Evolutionary conservation across 53 echinoderm and acorn worm species (phyloP).

Genomic region (Holothuria scabra): DNA sequence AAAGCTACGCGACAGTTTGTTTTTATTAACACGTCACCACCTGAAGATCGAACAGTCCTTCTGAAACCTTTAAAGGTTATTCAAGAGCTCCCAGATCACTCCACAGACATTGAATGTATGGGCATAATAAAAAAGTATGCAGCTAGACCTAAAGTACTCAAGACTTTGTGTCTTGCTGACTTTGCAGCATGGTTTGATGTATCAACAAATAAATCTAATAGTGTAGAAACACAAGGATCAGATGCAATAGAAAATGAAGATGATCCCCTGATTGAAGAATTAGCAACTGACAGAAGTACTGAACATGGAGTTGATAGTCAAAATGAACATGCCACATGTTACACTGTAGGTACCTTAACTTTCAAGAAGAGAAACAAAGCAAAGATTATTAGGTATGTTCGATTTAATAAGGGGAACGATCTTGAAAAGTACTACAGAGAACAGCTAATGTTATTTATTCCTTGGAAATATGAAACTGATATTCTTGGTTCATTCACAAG

Average conservation of each 20-base stretch:
- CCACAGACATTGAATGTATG: constrained; percentile 39
- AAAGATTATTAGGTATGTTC: constrained; percentile 55
- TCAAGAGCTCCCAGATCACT: constrained; percentile 51
- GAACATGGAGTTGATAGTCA: no score
- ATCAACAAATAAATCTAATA: constrained; percentile 24
- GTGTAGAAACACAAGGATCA: constrained; percentile 22
- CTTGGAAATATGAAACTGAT: constrained; percentile 24
- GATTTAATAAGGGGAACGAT: constrained; percentile 25
- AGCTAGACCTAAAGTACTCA: constrained; percentile 38
- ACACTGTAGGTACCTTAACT: neutral
- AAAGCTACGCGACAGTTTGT: constrained; percentile 47
- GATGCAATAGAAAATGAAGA: constrained; percentile 15
- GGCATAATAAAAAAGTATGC: constrained; percentile 27
- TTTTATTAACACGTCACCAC: constrained; percentile 46
- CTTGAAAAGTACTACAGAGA: constrained; percentile 27
- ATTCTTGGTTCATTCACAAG: constrained; percentile 21
- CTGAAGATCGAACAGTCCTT: constrained; percentile 41
- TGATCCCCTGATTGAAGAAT: neutral
- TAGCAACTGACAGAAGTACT: no score
- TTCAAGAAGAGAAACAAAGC: constrained; percentile 31
- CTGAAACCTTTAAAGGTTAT: constrained; percentile 34
- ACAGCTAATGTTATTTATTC: constrained; percentile 28
- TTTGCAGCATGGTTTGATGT: constrained; percentile 41
- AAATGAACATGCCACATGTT: no score
- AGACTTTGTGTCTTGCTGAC: constrained; percentile 50